These are phyloP conservation scores for Dorcus hopei DNA, from an alignment of 2,888 invertebrate genomes.

Conservation along the genomic window DNA sequence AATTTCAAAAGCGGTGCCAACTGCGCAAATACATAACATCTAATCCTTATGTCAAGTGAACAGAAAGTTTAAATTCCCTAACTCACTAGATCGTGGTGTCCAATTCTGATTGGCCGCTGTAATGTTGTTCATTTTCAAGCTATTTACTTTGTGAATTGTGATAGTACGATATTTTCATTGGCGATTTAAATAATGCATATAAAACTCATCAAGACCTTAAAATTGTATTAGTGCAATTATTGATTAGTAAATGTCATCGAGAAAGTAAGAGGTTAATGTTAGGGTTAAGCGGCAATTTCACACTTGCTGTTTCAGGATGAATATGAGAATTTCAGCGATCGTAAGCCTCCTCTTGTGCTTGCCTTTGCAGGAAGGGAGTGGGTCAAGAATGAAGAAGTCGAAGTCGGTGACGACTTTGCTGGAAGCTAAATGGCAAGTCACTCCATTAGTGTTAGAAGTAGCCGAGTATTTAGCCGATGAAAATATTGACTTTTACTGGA, in stretches of 20 bases:
- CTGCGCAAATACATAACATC: slow-evolving; percentile 6
- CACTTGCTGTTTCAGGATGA: not conserved
- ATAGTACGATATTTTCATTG: too few relatives aligned
- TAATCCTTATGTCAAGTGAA: too few relatives aligned
- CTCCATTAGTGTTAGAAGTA: slow-evolving; percentile 87
- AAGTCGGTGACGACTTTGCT: slow-evolving; percentile 85
- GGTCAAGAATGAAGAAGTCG: slow-evolving; percentile 52
- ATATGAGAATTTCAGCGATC: slow-evolving; percentile 13
- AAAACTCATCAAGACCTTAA: not conserved
- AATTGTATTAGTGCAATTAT: not conserved
- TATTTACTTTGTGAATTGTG: not conserved
- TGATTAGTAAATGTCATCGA: too few relatives aligned
- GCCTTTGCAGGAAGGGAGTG: slow-evolving; percentile 19
- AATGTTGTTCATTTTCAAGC: slow-evolving; percentile 7
- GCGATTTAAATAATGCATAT: not conserved
- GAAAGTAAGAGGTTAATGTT: too few relatives aligned
- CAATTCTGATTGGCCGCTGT: slow-evolving; percentile 9
- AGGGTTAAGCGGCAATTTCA: not conserved
- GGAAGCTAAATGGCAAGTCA: slow-evolving; percentile 92
- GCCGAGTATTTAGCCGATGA: slow-evolving; percentile 84
- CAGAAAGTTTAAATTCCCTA: not conserved
- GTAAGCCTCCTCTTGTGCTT: slow-evolving; percentile 14
- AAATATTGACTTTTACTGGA: slow-evolving; percentile 78
- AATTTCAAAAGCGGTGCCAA: slow-evolving; percentile 10
- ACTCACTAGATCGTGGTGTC: not conserved